Percentiles rank a stretch among this genome's conserved stretches.
Conservation (phyloP, 2,113 vertebrate species). For the Orthonyx spaldingii region DNA sequence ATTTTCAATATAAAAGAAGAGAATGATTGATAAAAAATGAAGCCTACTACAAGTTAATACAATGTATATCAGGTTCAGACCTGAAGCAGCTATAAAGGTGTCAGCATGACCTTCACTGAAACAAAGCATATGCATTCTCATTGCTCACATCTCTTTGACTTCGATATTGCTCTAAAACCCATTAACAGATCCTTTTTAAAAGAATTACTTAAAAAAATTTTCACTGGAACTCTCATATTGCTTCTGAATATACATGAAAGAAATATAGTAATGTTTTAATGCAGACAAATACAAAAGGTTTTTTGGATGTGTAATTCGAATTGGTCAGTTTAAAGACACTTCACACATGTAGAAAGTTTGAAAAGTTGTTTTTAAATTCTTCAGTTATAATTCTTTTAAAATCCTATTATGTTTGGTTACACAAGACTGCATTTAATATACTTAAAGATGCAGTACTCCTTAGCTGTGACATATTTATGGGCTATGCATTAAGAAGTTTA, state of each 20-base stretch:
- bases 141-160: neutral
- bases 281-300: neutral
- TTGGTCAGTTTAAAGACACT: constrained; percentile 55
- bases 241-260: neutral
- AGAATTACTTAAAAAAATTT: neutral
- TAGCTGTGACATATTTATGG: constrained; percentile 75
- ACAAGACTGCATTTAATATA: constrained; percentile 79
- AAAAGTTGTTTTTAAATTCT: constrained; percentile 70
- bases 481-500: constrained; percentile 70
- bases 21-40: neutral
- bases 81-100: neutral
- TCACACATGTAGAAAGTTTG: constrained; percentile 67
- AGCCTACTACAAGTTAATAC: neutral
- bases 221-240: neutral
- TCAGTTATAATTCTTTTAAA: constrained; percentile 77
- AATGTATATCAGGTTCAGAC: neutral
- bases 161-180: neutral
- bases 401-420: constrained; percentile 81
- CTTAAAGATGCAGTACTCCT: constrained; percentile 75
- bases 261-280: neutral
- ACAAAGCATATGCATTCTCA: neutral
- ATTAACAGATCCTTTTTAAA: neutral
- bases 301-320: constrained; percentile 46
- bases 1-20: neutral
- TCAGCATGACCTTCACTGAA: neutral